Conservation (phyloP, 1,140 invertebrate genomes). For the Hycleus phaleratus region DNA sequence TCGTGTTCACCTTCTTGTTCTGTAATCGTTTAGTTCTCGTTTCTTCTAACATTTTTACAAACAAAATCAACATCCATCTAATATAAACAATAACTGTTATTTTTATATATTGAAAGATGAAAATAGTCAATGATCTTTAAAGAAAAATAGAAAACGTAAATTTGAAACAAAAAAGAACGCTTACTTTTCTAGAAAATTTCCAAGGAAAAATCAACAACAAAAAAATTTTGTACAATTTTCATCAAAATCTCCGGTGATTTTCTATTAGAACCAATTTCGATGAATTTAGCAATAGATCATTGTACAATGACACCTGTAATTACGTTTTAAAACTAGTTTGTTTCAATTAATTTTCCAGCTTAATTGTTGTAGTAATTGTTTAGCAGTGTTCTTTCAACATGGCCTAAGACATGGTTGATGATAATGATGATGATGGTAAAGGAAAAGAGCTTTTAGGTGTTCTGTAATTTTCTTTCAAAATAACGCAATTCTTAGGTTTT, state of each 20-base stretch:
- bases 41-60: no score
- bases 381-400: slow-evolving; percentile 14
- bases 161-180: slow-evolving; percentile 1
- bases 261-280: neutral
- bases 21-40: no score
- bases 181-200: slow-evolving; percentile 15
- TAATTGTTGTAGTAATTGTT: slow-evolving; percentile 19
- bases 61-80: no score
- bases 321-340: neutral
- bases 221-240: slow-evolving; percentile 9
- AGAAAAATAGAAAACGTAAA: no score
- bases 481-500: neutral
- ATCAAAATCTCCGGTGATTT: neutral
- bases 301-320: slow-evolving; percentile 8
- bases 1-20: no score
- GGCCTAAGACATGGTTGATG: slow-evolving; percentile 19
- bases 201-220: slow-evolving; percentile 3
- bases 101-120: no score
- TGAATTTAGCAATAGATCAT: slow-evolving; percentile 9
- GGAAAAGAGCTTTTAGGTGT: neutral
- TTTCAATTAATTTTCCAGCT: slow-evolving; percentile 8
- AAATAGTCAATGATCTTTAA: no score
- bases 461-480: neutral
- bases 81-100: no score
- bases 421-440: neutral